These are phyloP conservation scores for Apogon talboti DNA, from an alignment of 2,797 vertebrate genomes.

Conservation along the genomic window DNA sequence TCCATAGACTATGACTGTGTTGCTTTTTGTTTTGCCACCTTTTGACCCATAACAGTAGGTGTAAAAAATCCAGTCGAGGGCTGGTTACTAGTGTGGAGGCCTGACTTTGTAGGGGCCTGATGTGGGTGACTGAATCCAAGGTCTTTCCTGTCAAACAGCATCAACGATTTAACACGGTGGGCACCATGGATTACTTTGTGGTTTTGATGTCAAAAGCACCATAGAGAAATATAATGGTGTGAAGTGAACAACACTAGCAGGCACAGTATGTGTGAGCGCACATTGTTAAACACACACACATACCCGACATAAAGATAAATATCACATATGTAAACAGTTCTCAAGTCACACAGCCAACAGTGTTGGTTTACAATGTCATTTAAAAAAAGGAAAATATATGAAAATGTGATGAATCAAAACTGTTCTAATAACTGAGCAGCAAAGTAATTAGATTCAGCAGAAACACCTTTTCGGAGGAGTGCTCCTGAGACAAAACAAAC, in stretches of 20 bases:
- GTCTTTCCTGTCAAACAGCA: slow-evolving; percentile 40
- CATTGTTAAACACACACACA: not conserved
- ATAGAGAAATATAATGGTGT: slow-evolving; percentile 13
- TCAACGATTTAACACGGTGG: slow-evolving; percentile 30
- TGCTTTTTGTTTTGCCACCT: slow-evolving; percentile 8
- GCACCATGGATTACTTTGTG: slow-evolving; percentile 31
- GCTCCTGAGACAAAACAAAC: slow-evolving; percentile 4
- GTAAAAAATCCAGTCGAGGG: slow-evolving; percentile 29
- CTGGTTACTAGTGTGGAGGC: not conserved
- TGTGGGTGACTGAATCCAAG: slow-evolving; percentile 31
- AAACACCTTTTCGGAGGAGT: not conserved
- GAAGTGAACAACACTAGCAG: slow-evolving; percentile 11
- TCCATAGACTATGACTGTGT: slow-evolving; percentile 12
- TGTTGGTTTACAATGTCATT: not conserved
- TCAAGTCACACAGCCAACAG: not conserved
- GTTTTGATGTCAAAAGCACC: slow-evolving; percentile 34
- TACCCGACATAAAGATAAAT: not conserved
- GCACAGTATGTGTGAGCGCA: not conserved
- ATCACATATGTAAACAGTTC: not conserved
- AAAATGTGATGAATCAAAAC: not conserved
- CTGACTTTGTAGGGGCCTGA: slow-evolving; percentile 19
- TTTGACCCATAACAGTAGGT: slow-evolving; percentile 23
- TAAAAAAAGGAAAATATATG: not conserved
- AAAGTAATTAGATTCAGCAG: too few species aligned
- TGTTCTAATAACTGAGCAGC: not conserved